Conservation (phyloP, 2,888 invertebrate genomes). For the Rhagophthalmus giganteus region DNA sequence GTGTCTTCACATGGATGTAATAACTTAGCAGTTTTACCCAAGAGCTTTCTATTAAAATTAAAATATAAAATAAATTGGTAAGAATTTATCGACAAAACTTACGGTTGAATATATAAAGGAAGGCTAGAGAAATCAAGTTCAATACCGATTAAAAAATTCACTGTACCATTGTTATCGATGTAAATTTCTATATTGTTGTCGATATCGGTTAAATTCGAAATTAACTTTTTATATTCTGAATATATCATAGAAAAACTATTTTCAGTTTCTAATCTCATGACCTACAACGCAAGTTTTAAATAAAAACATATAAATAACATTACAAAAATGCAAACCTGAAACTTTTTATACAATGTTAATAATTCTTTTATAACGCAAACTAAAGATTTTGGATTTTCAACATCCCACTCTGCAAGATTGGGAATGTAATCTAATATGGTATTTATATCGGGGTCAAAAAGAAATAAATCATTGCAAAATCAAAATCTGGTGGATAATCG, state of each 20-base stretch:
- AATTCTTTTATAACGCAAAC: slow-evolving; percentile 66
- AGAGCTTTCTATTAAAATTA: no score
- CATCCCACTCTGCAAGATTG: slow-evolving; percentile 67
- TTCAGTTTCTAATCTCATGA: slow-evolving; percentile 56
- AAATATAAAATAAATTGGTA: no score
- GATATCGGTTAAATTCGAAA: slow-evolving; percentile 59
- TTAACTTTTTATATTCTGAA: slow-evolving; percentile 65
- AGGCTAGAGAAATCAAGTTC: slow-evolving; percentile 65
- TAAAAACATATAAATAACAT: background rate
- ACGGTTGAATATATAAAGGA: slow-evolving; percentile 57
- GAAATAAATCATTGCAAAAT: slow-evolving; percentile 69
- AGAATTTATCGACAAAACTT: no score
- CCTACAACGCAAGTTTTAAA: slow-evolving; percentile 45
- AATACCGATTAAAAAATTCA: slow-evolving; percentile 67
- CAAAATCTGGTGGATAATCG: slow-evolving; percentile 70
- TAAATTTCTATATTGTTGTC: slow-evolving; percentile 68
- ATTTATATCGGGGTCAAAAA: slow-evolving; percentile 62
- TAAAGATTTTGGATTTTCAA: slow-evolving; percentile 62
- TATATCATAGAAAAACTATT: slow-evolving; percentile 60
- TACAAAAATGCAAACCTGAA: slow-evolving; percentile 62
- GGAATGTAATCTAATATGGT: slow-evolving; percentile 60
- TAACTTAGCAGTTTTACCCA: slow-evolving; percentile 5
- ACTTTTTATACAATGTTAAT: slow-evolving; percentile 62
- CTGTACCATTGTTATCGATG: slow-evolving; percentile 60
- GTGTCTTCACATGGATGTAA: slow-evolving; percentile 42